phyloP scores from a whole-genome alignment of 1,140 invertebrate genomes.

The Palaemon carinicauda region DNA sequence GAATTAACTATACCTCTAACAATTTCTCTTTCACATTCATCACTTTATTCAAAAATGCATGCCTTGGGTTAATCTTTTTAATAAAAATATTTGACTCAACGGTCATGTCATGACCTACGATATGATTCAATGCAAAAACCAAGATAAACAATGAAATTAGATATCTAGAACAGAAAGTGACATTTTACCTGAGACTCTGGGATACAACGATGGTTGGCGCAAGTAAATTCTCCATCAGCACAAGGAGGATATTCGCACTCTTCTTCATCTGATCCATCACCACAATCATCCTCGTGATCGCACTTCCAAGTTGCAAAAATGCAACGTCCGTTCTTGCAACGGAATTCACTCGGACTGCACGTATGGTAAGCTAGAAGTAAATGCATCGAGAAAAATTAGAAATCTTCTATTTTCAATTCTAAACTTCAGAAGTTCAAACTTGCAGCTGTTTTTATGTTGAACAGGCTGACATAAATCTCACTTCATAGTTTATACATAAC shows the following conservation, averaged over 20 bases:
- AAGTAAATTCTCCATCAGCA: slow-evolving; percentile 92
- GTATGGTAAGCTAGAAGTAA: slow-evolving; percentile 81
- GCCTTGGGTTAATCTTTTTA: no score
- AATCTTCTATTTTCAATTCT: background rate
- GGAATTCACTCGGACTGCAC: slow-evolving; percentile 90
- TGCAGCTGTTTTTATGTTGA: no score
- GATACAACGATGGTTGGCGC: slow-evolving; percentile 89
- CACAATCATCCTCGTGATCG: slow-evolving; percentile 94
- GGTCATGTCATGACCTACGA: background rate
- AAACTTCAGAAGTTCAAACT: no score
- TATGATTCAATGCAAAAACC: no score
- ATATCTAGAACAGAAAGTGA: background rate
- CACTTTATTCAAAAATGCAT: no score
- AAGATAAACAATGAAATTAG: no score
- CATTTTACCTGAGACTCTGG: slow-evolving; percentile 74
- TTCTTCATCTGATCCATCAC: slow-evolving; percentile 89
- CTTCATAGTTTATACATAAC: no score
- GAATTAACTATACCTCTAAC: no score
- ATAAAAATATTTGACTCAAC: no score
- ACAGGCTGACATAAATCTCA: no score
- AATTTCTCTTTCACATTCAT: no score
- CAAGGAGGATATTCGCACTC: slow-evolving; percentile 91
- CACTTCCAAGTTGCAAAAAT: slow-evolving; percentile 96
- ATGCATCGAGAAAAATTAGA: slow-evolving; percentile 27
- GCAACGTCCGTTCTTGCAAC: slow-evolving; percentile 92